These are phyloP conservation scores for Mycalesis mineus DNA, from an alignment of 2,888 invertebrate species.

Conservation along the genomic window DNA sequence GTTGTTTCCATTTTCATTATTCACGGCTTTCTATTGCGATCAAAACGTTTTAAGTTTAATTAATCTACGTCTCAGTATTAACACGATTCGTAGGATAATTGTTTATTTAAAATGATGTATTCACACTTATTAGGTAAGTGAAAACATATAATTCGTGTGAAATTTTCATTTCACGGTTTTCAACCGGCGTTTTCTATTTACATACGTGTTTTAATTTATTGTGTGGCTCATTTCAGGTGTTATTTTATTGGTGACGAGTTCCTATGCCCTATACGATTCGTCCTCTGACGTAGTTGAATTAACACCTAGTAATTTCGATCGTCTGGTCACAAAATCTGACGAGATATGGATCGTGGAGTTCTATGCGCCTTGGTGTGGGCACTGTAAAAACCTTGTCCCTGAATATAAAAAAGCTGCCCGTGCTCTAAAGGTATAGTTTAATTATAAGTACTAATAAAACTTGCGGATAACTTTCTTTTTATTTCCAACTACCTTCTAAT, in stretches of 20 bases:
- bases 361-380: constrained; percentile 97
- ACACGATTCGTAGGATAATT: background rate
- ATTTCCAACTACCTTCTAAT: background rate
- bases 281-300: constrained; percentile 89
- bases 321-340: constrained; percentile 88
- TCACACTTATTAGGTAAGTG: constrained; percentile 59
- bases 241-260: constrained; percentile 53
- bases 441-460: background rate
- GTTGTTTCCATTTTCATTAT: constrained; percentile 22
- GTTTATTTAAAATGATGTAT: constrained; percentile 47
- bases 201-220: constrained; percentile 11
- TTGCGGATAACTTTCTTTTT: background rate
- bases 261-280: constrained; percentile 80
- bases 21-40: constrained; percentile 34
- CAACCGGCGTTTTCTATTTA: constrained; percentile 39
- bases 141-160: constrained; percentile 48
- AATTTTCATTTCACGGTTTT: constrained; percentile 36
- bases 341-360: constrained; percentile 97
- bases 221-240: constrained; percentile 51
- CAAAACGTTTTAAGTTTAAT: constrained; percentile 21
- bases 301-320: constrained; percentile 92
- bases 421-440: constrained; percentile 86
- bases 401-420: constrained; percentile 96
- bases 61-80: background rate
- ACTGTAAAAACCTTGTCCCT: constrained; percentile 92